Evolutionary conservation across 2,888 invertebrate genomes (phyloP).

Genomic region (Melipona bicolor): DNA sequence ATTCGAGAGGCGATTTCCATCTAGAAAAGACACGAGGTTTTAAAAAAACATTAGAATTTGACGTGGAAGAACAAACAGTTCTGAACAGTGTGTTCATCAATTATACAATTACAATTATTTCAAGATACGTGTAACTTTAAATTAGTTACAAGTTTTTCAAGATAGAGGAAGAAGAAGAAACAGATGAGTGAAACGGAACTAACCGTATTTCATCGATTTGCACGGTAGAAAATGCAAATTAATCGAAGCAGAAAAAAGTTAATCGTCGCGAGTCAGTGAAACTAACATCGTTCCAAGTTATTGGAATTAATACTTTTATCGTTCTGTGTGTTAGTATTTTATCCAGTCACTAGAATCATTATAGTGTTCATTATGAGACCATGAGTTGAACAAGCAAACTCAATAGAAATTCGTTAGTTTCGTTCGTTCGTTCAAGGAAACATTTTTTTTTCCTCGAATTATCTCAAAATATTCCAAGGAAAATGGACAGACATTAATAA

Average conservation of each 20-base stretch:
- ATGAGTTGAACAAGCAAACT: background rate
- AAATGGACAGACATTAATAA: too few species aligned
- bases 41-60: background rate
- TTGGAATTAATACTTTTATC: background rate
- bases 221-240: constrained; percentile 16
- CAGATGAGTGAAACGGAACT: background rate
- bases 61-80: background rate
- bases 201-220: constrained; percentile 25
- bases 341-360: background rate
- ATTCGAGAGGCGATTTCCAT: background rate
- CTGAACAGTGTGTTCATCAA: too few species aligned
- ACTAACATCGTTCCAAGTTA: background rate
- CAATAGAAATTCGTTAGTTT: background rate
- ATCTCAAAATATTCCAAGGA: too few species aligned
- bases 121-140: too few species aligned
- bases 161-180: background rate
- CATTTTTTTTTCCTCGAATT: too few species aligned
- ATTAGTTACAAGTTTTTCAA: too few species aligned
- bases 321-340: background rate
- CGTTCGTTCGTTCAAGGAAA: too few species aligned
- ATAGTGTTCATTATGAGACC: background rate
- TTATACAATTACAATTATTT: too few species aligned
- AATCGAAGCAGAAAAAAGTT: constrained; percentile 40
- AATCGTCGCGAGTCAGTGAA: constrained; percentile 15
- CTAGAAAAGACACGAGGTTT: background rate